phyloP scores from a whole-genome alignment of 2,888 invertebrate species.

The Tenthredo distinguenda region DNA sequence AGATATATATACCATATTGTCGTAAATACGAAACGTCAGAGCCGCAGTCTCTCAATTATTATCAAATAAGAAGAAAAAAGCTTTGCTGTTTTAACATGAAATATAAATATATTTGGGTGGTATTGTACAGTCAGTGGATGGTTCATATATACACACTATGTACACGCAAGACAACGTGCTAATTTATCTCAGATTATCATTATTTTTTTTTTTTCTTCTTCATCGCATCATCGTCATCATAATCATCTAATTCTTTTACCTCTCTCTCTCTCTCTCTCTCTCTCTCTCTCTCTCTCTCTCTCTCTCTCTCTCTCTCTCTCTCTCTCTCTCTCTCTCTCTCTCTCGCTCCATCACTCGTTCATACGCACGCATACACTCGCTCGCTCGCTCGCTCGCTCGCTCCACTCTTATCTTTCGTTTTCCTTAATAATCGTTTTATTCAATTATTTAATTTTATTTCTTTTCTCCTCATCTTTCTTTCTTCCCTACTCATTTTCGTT shows the following conservation, averaged over 20 bases:
- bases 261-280: slow-evolving; percentile 3
- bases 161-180: slow-evolving; percentile 55
- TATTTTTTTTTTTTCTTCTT: background rate
- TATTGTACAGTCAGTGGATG: slow-evolving; percentile 75
- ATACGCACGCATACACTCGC: slow-evolving; percentile 22
- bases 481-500: slow-evolving; percentile 53
- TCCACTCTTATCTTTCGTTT: background rate
- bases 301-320: background rate
- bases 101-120: slow-evolving; percentile 75
- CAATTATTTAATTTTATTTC: slow-evolving; percentile 2
- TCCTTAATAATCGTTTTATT: background rate
- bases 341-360: slow-evolving; percentile 13
- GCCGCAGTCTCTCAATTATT: slow-evolving; percentile 16
- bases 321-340: background rate
- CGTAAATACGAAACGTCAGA: slow-evolving; percentile 42
- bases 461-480: slow-evolving; percentile 33
- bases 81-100: slow-evolving; percentile 69
- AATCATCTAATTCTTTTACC: background rate
- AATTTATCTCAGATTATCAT: slow-evolving; percentile 27
- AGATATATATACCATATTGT: background rate
- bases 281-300: too few relatives aligned
- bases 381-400: slow-evolving; percentile 37
- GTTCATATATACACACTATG: slow-evolving; percentile 64
- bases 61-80: slow-evolving; percentile 33
- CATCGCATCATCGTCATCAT: background rate